Conservation (phyloP, 2,797 vertebrate genomes). For the Rachycentron canadum region DNA sequence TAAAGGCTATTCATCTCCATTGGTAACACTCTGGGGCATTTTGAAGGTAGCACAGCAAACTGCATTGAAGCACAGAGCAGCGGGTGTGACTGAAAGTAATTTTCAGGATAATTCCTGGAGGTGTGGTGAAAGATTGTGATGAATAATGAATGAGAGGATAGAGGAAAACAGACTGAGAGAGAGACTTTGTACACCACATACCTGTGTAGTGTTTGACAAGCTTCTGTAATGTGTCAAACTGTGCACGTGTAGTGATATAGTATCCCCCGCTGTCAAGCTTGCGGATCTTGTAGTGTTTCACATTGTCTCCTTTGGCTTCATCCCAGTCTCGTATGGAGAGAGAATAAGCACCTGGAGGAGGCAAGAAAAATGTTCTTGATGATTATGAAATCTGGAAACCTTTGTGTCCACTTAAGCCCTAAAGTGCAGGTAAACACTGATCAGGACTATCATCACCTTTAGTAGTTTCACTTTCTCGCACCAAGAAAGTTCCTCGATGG, state of each 20-base stretch:
- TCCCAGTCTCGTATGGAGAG: slow-evolving; percentile 97
- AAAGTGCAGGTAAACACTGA: too few species aligned
- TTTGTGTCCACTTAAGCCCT: neutral
- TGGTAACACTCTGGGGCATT: slow-evolving; percentile 15
- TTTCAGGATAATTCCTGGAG: slow-evolving; percentile 44
- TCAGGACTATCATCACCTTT: slow-evolving; percentile 89
- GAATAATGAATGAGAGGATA: slow-evolving; percentile 39
- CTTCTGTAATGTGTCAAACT: slow-evolving; percentile 95
- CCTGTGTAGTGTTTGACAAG: slow-evolving; percentile 96
- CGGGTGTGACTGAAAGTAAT: slow-evolving; percentile 28
- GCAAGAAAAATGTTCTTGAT: neutral
- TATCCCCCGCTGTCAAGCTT: slow-evolving; percentile 97
- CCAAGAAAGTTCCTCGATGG: slow-evolving; percentile 93
- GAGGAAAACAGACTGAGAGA: neutral
- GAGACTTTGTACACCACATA: slow-evolving; percentile 77
- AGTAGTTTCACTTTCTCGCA: slow-evolving; percentile 97
- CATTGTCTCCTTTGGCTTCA: slow-evolving; percentile 94
- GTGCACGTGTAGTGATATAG: slow-evolving; percentile 96
- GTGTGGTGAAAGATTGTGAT: slow-evolving; percentile 25
- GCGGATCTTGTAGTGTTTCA: slow-evolving; percentile 98
- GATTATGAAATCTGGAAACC: neutral
- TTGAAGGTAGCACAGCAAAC: slow-evolving; percentile 11
- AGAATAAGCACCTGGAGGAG: slow-evolving; percentile 91
- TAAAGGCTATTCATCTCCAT: slow-evolving; percentile 50
- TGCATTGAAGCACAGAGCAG: slow-evolving; percentile 11